These are phyloP conservation scores for Microcebus jonahi DNA, from an alignment of 2,113 vertebrate genomes.

Conservation along the genomic window DNA sequence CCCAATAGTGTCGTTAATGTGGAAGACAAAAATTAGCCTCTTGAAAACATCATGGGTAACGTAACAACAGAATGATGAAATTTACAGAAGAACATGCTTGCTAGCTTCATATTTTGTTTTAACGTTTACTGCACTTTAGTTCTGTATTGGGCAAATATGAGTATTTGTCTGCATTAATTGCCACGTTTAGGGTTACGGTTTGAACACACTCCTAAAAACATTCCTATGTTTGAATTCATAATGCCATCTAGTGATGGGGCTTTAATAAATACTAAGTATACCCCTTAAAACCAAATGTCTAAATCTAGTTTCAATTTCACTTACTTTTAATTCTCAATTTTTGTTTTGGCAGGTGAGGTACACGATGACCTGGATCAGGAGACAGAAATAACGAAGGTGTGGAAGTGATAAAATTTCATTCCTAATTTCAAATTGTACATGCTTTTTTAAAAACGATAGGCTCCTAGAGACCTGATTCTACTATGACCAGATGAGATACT, in stretches of 20 bases:
- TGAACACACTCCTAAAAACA: not conserved
- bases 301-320: constrained; percentile 23
- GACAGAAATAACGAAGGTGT: constrained; percentile 87
- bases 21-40: not conserved
- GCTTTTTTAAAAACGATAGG: constrained; percentile 23
- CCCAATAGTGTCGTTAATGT: not conserved
- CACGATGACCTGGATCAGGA: constrained; percentile 85
- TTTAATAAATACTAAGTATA: constrained; percentile 27
- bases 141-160: not conserved
- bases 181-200: not conserved
- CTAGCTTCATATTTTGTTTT: not conserved
- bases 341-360: constrained; percentile 84
- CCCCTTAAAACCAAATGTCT: not conserved
- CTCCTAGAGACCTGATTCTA: not conserved
- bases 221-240: not conserved
- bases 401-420: constrained; percentile 35
- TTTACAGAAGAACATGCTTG: not conserved
- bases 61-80: not conserved
- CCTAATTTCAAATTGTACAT: constrained; percentile 35
- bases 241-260: not conserved
- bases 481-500: not conserved
- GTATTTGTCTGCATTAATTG: not conserved
- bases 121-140: not conserved
- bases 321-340: constrained; percentile 58
- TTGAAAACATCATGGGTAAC: not conserved